A percentile compares a stretch with the other conserved stretches of the same genome.
Conservation (phyloP, 2,888 invertebrate species). For the Drosophila subsilvestris region DNA sequence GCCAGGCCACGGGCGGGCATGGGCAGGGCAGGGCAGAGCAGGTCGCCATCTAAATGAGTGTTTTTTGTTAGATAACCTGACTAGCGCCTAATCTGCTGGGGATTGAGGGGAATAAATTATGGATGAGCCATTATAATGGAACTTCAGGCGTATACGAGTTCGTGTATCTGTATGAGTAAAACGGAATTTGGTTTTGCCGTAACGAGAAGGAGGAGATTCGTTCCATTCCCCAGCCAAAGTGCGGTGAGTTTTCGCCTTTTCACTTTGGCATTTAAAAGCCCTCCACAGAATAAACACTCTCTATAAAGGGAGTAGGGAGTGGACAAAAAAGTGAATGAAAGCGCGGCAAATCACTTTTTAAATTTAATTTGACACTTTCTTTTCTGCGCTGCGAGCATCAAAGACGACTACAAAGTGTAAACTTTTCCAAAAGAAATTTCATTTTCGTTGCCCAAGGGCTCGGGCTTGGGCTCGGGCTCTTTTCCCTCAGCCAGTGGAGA, state of each 20-base stretch:
- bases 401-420: conserved; percentile 74
- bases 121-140: conserved; percentile 8
- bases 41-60: conserved; percentile 70
- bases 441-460: conserved; percentile 64
- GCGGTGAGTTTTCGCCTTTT: conserved; percentile 60
- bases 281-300: conserved; percentile 41
- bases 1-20: background rate
- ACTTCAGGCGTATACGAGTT: background rate
- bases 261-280: conserved; percentile 60
- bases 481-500: conserved; percentile 4
- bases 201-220: background rate
- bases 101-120: conserved; percentile 46
- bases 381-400: conserved; percentile 57
- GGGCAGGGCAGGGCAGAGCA: background rate
- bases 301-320: conserved; percentile 7
- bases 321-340: conserved; percentile 40
- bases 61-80: conserved; percentile 64
- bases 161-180: background rate
- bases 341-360: conserved; percentile 76
- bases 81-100: conserved; percentile 61
- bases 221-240: no score
- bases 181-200: conserved; percentile 3
- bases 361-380: conserved; percentile 77
- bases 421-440: conserved; percentile 59
- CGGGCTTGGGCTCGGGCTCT: no score